These are phyloP conservation scores for Drosophila lacicola DNA, from an alignment of 2,888 invertebrate genomes.

Conservation along the genomic window DNA sequence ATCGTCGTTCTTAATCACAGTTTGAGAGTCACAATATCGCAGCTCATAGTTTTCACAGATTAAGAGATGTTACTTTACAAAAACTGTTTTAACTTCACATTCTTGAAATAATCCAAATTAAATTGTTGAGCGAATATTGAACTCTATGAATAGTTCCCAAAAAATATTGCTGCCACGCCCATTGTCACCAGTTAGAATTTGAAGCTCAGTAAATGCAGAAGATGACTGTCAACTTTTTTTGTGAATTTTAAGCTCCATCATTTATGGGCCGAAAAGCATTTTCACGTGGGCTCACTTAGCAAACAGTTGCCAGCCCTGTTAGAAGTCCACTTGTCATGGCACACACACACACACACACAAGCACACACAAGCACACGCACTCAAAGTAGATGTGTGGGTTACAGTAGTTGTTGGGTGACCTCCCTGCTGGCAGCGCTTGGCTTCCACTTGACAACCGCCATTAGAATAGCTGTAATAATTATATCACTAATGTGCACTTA, in stretches of 20 bases:
- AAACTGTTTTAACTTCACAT: too few species aligned
- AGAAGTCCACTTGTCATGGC: slow-evolving; percentile 8
- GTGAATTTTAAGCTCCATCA: neutral
- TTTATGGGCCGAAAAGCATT: neutral
- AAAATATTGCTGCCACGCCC: too few species aligned
- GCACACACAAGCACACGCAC: neutral
- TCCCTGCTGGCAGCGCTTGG: neutral
- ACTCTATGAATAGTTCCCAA: too few species aligned
- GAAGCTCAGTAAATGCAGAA: too few species aligned
- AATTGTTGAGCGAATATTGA: too few species aligned
- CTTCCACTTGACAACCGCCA: slow-evolving; percentile 34
- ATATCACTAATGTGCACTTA: slow-evolving; percentile 67
- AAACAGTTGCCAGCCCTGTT: slow-evolving; percentile 21
- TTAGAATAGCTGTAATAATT: slow-evolving; percentile 66
- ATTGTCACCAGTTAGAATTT: too few species aligned
- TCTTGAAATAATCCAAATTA: too few species aligned
- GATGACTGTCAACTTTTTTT: neutral
- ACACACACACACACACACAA: slow-evolving; percentile 10
- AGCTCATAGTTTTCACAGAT: too few species aligned
- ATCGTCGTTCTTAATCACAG: too few species aligned
- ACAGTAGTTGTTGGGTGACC: neutral
- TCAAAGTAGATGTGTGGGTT: neutral
- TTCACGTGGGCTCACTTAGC: neutral
- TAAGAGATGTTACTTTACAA: too few species aligned
- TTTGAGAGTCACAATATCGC: too few species aligned